Base-by-base conservation (phyloP, 1,140 invertebrate species). In the Harpegnathos saltator region DNA sequence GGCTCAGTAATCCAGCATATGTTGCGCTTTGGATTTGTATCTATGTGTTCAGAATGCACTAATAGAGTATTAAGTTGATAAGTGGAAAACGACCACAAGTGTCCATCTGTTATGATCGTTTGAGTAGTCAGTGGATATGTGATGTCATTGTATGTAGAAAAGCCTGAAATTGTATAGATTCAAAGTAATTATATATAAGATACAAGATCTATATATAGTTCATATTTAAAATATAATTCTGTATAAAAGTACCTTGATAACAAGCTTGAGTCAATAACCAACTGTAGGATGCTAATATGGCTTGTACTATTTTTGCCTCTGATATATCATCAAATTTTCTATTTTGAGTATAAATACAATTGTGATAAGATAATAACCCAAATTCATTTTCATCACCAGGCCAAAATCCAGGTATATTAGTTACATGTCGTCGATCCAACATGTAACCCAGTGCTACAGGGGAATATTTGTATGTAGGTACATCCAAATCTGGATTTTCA, bases 41-140 rank as follows among this genome's bases (percentile, higher is more conserved):
- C 93, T 29, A 95, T 90, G 86, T 96, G 84, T 33, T 96, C 95
- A 81, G 93, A 92, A 88, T 97, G 95, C 66, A 98, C 89, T 14
- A 96, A 89, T 58, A 96, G 95, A 1, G 98, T 99, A 91, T 99
- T 99, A 33, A 99, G 90, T 93, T 99, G 98, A 91, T 99, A 99
- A 9, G 96, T 95, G 91, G 96, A 97, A 85, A 99, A 98, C 2
- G 96, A 96, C 96, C 97, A 98, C 0, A 95, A 91, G 87, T 97
- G 95, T 0, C 98, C 98, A 95, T 99, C 97, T 2, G 97, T 98
- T 33, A 98, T 95, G 62, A 99, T 93, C 3, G 96, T 97, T 95
- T 99, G 98, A 44, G 97, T 97, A 7, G 96, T 95, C 38, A 99
- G 91, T 15, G 98, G 98, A 93, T 99, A 99, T 0, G 97, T 98